Evolutionary conservation across 2,888 invertebrate genomes (phyloP).

Genomic region (Ypsolopha scabrella): DNA sequence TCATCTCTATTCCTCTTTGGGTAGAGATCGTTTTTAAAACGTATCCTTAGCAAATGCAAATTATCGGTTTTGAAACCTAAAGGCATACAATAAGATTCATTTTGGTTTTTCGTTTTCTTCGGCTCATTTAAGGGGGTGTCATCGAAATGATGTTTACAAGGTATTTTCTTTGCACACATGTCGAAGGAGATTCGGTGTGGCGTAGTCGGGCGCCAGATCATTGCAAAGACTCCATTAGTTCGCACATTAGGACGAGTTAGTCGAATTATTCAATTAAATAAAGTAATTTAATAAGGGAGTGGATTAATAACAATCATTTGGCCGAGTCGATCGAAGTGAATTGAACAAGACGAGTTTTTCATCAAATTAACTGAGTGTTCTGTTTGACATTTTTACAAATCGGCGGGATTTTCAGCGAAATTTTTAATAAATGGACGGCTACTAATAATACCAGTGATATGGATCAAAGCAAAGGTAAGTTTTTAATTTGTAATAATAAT

Average conservation of each 20-base stretch:
- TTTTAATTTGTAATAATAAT: not conserved
- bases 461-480: slow-evolving; percentile 56
- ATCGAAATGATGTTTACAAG: slow-evolving; percentile 24
- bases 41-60: not conserved
- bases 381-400: slow-evolving; percentile 8
- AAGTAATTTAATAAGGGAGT: slow-evolving; percentile 64
- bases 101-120: no score
- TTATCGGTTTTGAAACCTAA: no score
- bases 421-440: not conserved
- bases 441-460: slow-evolving; percentile 17
- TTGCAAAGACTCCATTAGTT: slow-evolving; percentile 62
- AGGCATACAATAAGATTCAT: no score
- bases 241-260: slow-evolving; percentile 66
- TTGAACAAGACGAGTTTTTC: slow-evolving; percentile 25
- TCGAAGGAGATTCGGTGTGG: slow-evolving; percentile 32
- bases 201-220: slow-evolving; percentile 53
- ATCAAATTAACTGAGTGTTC: slow-evolving; percentile 37
- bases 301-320: slow-evolving; percentile 60
- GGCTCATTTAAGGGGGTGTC: slow-evolving; percentile 25
- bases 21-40: not conserved
- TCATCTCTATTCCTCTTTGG: slow-evolving; percentile 11
- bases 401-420: not conserved
- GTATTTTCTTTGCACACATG: slow-evolving; percentile 47
- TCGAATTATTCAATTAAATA: slow-evolving; percentile 66
- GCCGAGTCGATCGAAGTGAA: slow-evolving; percentile 34